These are phyloP conservation scores for Lasioglossum pauxillum DNA, from an alignment of 2,888 invertebrate species.

Conservation along the genomic window DNA sequence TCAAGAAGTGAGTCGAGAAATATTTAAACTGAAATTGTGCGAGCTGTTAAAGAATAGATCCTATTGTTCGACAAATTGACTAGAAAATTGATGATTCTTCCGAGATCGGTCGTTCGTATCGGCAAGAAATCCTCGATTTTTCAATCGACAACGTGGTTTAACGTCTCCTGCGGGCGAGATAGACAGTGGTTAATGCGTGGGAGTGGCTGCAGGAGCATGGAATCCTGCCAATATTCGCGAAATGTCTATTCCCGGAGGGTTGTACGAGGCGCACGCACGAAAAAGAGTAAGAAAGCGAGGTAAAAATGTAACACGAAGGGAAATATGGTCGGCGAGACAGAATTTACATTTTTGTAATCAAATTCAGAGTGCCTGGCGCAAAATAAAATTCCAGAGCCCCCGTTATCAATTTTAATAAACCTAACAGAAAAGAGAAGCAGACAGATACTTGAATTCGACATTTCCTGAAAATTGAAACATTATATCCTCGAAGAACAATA, in stretches of 20 bases:
- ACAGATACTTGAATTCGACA: neutral
- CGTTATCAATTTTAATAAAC: neutral
- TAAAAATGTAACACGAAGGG: neutral
- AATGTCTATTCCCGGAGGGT: slow-evolving; percentile 57
- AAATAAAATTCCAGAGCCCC: neutral
- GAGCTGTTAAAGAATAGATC: neutral
- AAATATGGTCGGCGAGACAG: neutral
- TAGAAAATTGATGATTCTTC: neutral
- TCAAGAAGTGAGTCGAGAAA: neutral
- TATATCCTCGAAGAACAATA: too few species aligned
- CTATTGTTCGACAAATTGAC: neutral
- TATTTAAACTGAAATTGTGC: neutral
- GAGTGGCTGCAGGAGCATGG: slow-evolving; percentile 60
- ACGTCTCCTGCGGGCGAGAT: slow-evolving; percentile 25
- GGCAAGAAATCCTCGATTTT: neutral
- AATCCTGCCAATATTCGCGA: slow-evolving; percentile 70
- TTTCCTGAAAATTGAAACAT: neutral
- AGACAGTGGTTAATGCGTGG: slow-evolving; percentile 53
- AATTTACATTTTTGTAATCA: neutral
- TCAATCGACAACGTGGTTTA: slow-evolving; percentile 49
- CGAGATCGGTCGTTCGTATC: neutral
- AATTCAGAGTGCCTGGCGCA: neutral
- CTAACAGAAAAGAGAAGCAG: neutral
- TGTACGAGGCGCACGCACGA: slow-evolving; percentile 22
- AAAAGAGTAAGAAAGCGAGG: neutral